Conservation (phyloP, 2,113 vertebrate genomes). For the Zeus faber region DNA sequence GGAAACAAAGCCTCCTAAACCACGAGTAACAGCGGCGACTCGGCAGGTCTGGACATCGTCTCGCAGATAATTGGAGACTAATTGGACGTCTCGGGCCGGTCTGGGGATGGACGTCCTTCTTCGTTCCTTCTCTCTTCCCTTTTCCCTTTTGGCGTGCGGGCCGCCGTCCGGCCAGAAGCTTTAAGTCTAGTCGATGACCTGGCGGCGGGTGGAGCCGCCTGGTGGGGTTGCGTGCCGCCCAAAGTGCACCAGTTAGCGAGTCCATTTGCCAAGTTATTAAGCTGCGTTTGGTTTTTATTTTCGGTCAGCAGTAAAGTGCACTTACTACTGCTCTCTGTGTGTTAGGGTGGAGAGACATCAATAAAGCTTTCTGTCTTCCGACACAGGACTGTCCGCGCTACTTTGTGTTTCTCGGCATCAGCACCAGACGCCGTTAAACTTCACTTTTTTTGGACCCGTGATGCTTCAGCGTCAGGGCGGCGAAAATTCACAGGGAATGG, state of each 20-base stretch:
- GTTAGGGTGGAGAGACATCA: conserved; percentile 59
- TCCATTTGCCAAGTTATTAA: conserved; percentile 70
- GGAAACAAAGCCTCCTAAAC: conserved; percentile 23
- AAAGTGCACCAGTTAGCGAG: conserved; percentile 23
- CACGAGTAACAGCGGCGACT: conserved; percentile 45
- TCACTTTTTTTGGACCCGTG: too few relatives aligned
- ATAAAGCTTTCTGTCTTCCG: conserved; percentile 15
- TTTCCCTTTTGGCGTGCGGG: conserved; percentile 34
- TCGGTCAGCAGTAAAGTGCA: conserved; percentile 68
- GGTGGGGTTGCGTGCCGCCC: too few relatives aligned
- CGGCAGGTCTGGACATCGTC: conserved; percentile 60
- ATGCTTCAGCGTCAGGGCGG: too few relatives aligned
- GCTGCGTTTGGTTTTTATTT: conserved; percentile 70
- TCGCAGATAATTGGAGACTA: conserved; percentile 69
- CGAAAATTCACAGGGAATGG: too few relatives aligned
- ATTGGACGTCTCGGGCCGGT: conserved; percentile 55
- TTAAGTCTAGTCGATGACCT: conserved; percentile 62
- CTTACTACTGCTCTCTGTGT: conserved; percentile 45
- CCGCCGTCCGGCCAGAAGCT: conserved; percentile 40
- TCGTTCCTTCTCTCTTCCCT: conserved; percentile 40
- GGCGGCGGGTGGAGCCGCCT: conserved; percentile 56
- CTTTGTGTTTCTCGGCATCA: too few relatives aligned
- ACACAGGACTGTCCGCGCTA: too few relatives aligned
- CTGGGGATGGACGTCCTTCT: conserved; percentile 45
- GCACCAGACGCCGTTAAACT: too few relatives aligned